Conservation (phyloP, 2,113 vertebrate species). For the human (Homo sapiens) region DNA sequence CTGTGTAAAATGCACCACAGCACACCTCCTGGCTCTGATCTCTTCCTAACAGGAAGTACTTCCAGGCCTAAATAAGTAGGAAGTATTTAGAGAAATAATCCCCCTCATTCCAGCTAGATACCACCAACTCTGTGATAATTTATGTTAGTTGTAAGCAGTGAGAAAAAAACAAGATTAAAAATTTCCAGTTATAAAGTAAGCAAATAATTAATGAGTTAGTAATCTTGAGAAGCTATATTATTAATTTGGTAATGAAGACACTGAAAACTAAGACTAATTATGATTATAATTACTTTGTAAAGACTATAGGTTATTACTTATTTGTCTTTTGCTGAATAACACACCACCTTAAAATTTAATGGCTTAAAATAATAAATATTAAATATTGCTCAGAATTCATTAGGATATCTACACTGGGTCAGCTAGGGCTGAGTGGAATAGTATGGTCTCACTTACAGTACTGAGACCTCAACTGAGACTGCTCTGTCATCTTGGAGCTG, state of each 20-base stretch:
- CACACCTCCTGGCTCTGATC: not conserved
- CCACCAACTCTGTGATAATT: not conserved
- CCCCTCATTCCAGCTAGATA: not conserved
- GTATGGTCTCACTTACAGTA: not conserved
- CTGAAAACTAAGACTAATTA: not conserved
- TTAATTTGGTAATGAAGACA: not conserved
- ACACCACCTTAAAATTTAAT: not conserved
- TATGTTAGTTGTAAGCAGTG: not conserved
- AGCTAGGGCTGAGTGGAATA: no score
- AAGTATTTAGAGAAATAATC: not conserved
- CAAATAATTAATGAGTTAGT: not conserved
- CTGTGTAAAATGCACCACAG: not conserved
- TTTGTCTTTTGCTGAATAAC: not conserved
- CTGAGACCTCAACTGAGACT: not conserved
- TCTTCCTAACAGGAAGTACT: not conserved
- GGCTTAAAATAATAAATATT: not conserved
- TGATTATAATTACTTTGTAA: not conserved
- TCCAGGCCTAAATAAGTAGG: not conserved
- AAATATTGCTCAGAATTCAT: not conserved
- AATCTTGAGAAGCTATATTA: not conserved
- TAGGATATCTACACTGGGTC: not conserved
- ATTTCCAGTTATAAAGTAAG: not conserved
- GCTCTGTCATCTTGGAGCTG: not conserved
- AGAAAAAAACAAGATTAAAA: not conserved
- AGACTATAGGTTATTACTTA: not conserved